A percentile compares a stretch with the other conserved stretches of the same genome.
These are phyloP conservation scores for Lucilia sericata DNA, from an alignment of 1,140 invertebrate genomes.

Conservation along the genomic window DNA sequence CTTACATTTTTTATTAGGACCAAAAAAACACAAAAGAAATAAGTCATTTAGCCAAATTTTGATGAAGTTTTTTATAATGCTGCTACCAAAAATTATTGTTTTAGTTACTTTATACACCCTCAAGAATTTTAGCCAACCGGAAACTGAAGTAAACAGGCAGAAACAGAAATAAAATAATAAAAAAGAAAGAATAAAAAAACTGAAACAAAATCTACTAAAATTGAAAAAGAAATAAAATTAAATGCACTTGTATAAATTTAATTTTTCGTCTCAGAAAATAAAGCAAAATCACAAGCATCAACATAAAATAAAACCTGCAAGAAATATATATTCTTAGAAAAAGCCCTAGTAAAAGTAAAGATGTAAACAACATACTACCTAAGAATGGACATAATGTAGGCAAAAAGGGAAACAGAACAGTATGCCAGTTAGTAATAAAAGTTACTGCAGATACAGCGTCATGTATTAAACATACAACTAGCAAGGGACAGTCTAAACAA, in stretches of 20 bases:
- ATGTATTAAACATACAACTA: constrained; percentile 34
- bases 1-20: too few species aligned
- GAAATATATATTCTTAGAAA: too few species aligned
- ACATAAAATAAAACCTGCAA: neutral
- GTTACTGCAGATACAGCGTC: constrained; percentile 39
- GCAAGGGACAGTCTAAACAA: too few species aligned
- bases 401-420: neutral
- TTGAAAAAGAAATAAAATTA: constrained; percentile 38
- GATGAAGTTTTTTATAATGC: too few species aligned
- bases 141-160: neutral
- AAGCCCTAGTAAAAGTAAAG: neutral
- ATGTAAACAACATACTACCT: neutral
- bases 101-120: neutral
- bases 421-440: neutral
- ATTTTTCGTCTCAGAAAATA: neutral
- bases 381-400: neutral
- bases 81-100: neutral
- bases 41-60: too few species aligned
- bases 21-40: too few species aligned
- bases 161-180: neutral
- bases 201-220: neutral
- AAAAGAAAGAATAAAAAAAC: neutral
- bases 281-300: neutral
- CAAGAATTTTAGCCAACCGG: neutral
- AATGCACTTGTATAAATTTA: constrained; percentile 26